Percentiles rank a stretch among this genome's conserved stretches.
Evolutionary conservation across 2,797 vertebrate species (phyloP).

Genomic region (Trachurus trachurus): DNA sequence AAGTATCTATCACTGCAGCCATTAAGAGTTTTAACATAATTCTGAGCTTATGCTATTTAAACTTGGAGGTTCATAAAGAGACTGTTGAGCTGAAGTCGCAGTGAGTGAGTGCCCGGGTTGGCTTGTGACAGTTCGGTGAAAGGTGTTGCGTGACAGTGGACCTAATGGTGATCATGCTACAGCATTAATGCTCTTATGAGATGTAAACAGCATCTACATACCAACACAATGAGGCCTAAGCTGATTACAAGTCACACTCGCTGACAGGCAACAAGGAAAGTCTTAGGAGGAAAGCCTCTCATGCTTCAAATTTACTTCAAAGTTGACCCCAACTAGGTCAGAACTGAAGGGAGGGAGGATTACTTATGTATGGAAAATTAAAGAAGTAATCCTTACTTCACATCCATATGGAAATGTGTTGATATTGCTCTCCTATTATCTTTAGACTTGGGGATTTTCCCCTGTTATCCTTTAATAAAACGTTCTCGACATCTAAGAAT

Average conservation of each 20-base stretch:
- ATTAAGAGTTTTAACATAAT: slow-evolving; percentile 4
- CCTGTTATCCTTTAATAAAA: slow-evolving; percentile 16
- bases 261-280: slow-evolving; percentile 45
- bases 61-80: neutral
- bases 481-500: neutral
- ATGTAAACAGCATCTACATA: slow-evolving; percentile 69
- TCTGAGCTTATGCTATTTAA: neutral
- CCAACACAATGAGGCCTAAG: slow-evolving; percentile 70
- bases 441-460: slow-evolving; percentile 2
- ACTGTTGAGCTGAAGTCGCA: neutral
- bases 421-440: slow-evolving; percentile 16
- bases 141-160: slow-evolving; percentile 62
- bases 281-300: slow-evolving; percentile 54
- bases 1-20: slow-evolving; percentile 13
- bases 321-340: slow-evolving; percentile 54
- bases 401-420: slow-evolving; percentile 1
- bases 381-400: slow-evolving; percentile 6
- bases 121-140: slow-evolving; percentile 25
- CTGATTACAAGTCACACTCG: slow-evolving; percentile 77
- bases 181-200: slow-evolving; percentile 71
- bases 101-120: neutral
- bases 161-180: slow-evolving; percentile 56
- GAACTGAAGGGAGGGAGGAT: slow-evolving; percentile 20
- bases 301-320: slow-evolving; percentile 50
- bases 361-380: slow-evolving; percentile 24